Evolutionary conservation across 2,888 invertebrate genomes (phyloP).

Genomic region (Agrochola lychnidis): DNA sequence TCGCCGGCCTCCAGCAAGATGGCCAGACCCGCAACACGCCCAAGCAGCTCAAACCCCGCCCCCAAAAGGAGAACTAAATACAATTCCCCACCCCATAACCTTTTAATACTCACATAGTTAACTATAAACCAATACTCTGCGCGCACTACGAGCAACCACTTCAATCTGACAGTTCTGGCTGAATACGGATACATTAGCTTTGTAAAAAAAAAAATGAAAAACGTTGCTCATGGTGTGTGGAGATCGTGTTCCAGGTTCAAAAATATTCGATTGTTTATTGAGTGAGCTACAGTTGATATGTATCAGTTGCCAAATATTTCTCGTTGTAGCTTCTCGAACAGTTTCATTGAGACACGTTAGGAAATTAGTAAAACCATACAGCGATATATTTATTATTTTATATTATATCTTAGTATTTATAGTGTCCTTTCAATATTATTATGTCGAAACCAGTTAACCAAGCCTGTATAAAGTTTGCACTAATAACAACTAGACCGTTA

Average conservation of each 20-base stretch:
- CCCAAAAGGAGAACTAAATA: constrained; percentile 89
- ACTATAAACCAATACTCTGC: constrained; percentile 75
- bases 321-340: constrained; percentile 83
- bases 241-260: constrained; percentile 82
- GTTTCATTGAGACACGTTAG: constrained; percentile 84
- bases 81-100: constrained; percentile 77
- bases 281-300: constrained; percentile 84
- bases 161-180: constrained; percentile 62
- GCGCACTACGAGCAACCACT: constrained; percentile 77
- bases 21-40: constrained; percentile 86
- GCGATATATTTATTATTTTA: constrained; percentile 86
- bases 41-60: constrained; percentile 90
- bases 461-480: constrained; percentile 64
- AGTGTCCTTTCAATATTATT: constrained; percentile 69
- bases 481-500: constrained; percentile 55
- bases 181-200: constrained; percentile 59
- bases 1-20: constrained; percentile 94
- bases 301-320: constrained; percentile 89
- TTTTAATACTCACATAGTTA: constrained; percentile 87
- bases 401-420: constrained; percentile 80
- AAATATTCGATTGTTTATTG: constrained; percentile 81
- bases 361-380: constrained; percentile 81
- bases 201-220: constrained; percentile 50
- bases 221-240: constrained; percentile 80
- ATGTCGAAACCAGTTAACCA: constrained; percentile 68